A percentile compares a stretch with the other conserved stretches of the same genome.
phyloP scores from a whole-genome alignment of 2,888 invertebrate species.

The Cosmia trapezina region DNA sequence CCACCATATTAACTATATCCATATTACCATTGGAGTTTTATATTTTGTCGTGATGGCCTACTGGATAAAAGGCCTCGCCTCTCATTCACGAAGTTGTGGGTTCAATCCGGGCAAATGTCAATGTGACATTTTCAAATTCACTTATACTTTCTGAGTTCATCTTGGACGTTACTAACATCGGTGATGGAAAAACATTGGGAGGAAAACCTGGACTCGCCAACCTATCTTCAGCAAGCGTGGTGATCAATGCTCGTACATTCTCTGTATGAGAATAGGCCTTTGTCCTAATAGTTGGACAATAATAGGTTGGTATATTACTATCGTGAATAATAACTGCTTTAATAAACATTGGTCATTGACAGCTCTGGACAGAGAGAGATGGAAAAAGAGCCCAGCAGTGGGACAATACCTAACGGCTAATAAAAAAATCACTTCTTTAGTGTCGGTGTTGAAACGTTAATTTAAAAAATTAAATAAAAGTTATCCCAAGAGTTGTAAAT shows the following conservation, averaged over 20 bases:
- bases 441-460: neutral
- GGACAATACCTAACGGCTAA: too few relatives aligned
- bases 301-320: too few relatives aligned
- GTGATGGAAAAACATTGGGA: neutral
- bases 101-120: neutral
- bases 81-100: neutral
- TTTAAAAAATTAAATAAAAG: neutral
- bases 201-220: neutral
- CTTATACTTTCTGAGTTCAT: neutral
- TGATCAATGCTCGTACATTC: neutral
- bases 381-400: too few relatives aligned
- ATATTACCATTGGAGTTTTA: neutral
- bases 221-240: too few relatives aligned
- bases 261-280: neutral
- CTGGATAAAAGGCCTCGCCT: neutral
- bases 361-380: too few relatives aligned
- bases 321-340: too few relatives aligned
- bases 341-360: too few relatives aligned
- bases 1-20: too few relatives aligned
- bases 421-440: too few relatives aligned
- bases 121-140: neutral
- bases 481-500: neutral
- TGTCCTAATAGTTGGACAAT: neutral
- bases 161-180: neutral
- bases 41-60: neutral